Percentiles rank a stretch among this genome's conserved stretches.
phyloP scores from a whole-genome alignment of 1,140 invertebrate species.

The Nephotettix cincticeps region DNA sequence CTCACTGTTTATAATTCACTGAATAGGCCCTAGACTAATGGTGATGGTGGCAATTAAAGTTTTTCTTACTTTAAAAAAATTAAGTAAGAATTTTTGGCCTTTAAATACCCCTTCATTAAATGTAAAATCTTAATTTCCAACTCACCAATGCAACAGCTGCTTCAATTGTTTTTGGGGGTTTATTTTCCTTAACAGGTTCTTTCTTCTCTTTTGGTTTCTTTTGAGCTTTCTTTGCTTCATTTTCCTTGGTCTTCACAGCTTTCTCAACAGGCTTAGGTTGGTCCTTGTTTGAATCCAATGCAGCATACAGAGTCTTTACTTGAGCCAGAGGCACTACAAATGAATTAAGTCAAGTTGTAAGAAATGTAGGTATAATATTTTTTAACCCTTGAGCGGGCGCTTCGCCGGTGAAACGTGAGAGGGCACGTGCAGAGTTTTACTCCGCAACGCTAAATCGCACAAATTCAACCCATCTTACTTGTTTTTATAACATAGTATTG shows the following conservation, averaged over 20 bases:
- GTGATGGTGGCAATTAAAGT: no score
- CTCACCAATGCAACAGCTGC: conserved; percentile 61
- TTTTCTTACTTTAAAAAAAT: neutral
- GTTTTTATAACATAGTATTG: no score
- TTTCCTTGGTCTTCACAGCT: conserved; percentile 49
- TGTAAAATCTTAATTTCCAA: conserved; percentile 27
- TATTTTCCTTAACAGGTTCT: conserved; percentile 49
- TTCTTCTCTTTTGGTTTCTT: conserved; percentile 46
- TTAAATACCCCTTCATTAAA: neutral
- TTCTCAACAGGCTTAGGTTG: conserved; percentile 48
- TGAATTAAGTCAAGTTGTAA: no score
- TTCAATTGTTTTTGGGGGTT: conserved; percentile 65
- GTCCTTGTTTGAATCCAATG: conserved; percentile 50
- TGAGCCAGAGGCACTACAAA: conserved; percentile 50
- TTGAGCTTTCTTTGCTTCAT: conserved; percentile 51
- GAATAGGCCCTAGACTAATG: no score
- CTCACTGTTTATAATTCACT: no score
- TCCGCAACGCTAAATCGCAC: no score
- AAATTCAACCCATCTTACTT: no score
- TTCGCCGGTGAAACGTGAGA: no score
- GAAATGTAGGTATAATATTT: no score
- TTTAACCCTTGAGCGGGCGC: no score
- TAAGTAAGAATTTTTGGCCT: neutral
- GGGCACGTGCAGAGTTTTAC: no score
- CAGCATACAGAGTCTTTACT: conserved; percentile 51